Evolutionary conservation across 2,888 invertebrate genomes (phyloP).

Genomic region (Drosophila picticornis): DNA sequence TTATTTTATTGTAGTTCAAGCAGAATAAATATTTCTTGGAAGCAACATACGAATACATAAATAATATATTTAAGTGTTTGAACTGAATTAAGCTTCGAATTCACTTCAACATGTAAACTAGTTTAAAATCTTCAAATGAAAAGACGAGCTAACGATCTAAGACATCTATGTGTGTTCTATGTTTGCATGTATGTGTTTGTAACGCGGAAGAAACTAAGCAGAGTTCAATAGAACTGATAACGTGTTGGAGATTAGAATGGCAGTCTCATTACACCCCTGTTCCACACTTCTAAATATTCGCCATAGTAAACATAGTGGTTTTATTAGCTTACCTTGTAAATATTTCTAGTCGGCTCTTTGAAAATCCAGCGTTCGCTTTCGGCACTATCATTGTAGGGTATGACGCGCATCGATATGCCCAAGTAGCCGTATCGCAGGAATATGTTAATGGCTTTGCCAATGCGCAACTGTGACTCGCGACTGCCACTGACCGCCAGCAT

Average conservation of each 20-base stretch:
- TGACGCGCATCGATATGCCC: slow-evolving; percentile 93
- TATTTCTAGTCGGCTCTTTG: slow-evolving; percentile 88
- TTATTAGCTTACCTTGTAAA: slow-evolving; percentile 84
- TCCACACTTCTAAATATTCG: neutral
- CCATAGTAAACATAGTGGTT: neutral
- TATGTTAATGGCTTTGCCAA: slow-evolving; percentile 94
- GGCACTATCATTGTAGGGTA: slow-evolving; percentile 92
- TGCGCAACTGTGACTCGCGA: slow-evolving; percentile 86
- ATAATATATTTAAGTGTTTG: neutral
- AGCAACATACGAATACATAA: neutral
- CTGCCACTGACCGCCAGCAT: slow-evolving; percentile 78
- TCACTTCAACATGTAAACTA: slow-evolving; percentile 9
- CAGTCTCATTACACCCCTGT: neutral
- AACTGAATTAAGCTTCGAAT: slow-evolving; percentile 3
- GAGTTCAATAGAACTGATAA: neutral
- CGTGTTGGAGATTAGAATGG: neutral
- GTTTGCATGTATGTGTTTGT: neutral
- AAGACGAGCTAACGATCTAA: neutral
- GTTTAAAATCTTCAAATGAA: slow-evolving; percentile 2
- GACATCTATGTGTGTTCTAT: neutral
- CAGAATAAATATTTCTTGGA: slow-evolving; percentile 5
- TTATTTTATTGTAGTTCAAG: neutral
- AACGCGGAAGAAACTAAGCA: neutral
- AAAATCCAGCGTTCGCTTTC: slow-evolving; percentile 91
- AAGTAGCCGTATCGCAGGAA: slow-evolving; percentile 92